Evolutionary conservation across 2,113 vertebrate species (phyloP).

Genomic region (Otolemur garnettii): DNA sequence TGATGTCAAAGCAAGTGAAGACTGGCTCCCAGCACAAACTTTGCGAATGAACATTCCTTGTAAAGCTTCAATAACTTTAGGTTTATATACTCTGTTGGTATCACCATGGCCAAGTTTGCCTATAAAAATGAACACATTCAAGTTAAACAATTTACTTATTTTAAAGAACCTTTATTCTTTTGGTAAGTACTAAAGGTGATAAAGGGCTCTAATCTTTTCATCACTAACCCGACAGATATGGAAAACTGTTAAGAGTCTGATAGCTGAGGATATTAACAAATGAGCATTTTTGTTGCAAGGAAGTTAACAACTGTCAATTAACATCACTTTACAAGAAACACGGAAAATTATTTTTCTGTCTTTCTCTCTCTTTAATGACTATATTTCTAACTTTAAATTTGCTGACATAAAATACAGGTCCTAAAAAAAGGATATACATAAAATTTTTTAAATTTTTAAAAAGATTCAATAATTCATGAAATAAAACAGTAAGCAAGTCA

Average conservation of each 20-base stretch:
- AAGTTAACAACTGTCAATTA: not conserved
- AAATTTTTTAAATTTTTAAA: not conserved
- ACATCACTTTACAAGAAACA: constrained; percentile 31
- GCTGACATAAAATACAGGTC: not conserved
- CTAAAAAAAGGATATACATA: not conserved
- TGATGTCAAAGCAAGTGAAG: constrained; percentile 92
- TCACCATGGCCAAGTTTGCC: constrained; percentile 93
- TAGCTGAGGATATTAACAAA: constrained; percentile 50
- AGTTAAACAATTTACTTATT: constrained; percentile 53
- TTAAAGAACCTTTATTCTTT: constrained; percentile 37
- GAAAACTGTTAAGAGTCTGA: constrained; percentile 39
- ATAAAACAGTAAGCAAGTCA: constrained; percentile 55
- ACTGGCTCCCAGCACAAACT: constrained; percentile 93
- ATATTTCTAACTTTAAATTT: constrained; percentile 59
- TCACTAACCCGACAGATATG: not conserved
- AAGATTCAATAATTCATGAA: constrained; percentile 14
- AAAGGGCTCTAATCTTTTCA: constrained; percentile 20
- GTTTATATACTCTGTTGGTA: constrained; percentile 94
- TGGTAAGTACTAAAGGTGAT: not conserved
- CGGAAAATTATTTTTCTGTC: constrained; percentile 38
- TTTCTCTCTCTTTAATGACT: not conserved
- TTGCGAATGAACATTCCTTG: constrained; percentile 94
- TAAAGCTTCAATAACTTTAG: constrained; percentile 93
- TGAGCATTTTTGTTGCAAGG: not conserved
- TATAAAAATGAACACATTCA: constrained; percentile 77